Evolutionary conservation across 2,113 vertebrate genomes (phyloP), one percentile per base, ranked within the genome.

Genomic region (Paracanthobrama guichenoti): DNA sequence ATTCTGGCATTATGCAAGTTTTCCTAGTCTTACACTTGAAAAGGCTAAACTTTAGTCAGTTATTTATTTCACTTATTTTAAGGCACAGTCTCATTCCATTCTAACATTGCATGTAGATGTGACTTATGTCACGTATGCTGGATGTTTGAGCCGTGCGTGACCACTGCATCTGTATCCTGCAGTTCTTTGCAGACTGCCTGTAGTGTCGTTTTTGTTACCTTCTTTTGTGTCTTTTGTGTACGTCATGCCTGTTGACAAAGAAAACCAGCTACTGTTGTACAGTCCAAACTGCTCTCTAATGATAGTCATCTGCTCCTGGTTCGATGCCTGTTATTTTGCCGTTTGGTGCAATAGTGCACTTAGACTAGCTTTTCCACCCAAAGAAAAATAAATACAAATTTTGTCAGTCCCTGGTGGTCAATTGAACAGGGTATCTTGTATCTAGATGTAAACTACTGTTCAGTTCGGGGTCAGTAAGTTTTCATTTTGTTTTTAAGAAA

Each of bases 351-450:
- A 22, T 57, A 22, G 9, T n/a, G n/a, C n/a, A n/a, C n/a, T n/a
- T n/a, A n/a, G 1, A 11, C 57, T 11, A 59, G 57, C 20, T 24
- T 12, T 24, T 60, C n/a, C 57, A 60, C n/a, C 12, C 57, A 10
- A 59, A 59, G 57, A 26, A 13, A 48, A 13, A 48, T 11, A 48
- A 48, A 0, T 44, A 44, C 14, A 1, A 50, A 50, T 2, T 14
- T 14, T 14, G 14, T 16, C 1, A 14, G 46, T 13, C 46, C 13
- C 46, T 13, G 46, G 13, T 11, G 11, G 12, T 0, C 46, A 48
- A 3, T 48, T 46, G 12, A 3, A 12, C 11, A 2, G 10, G 0
- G 0, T 5, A 16, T 16, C 48, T 53, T 0, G 0, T 5, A 16
- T 16, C 48, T 53, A 2, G 16, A 6, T 53, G 16, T 13, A 6